Evolutionary conservation across 2,797 vertebrate species (phyloP), one percentile per base, ranked within the genome.

Genomic region (Syngnathus acus): DNA sequence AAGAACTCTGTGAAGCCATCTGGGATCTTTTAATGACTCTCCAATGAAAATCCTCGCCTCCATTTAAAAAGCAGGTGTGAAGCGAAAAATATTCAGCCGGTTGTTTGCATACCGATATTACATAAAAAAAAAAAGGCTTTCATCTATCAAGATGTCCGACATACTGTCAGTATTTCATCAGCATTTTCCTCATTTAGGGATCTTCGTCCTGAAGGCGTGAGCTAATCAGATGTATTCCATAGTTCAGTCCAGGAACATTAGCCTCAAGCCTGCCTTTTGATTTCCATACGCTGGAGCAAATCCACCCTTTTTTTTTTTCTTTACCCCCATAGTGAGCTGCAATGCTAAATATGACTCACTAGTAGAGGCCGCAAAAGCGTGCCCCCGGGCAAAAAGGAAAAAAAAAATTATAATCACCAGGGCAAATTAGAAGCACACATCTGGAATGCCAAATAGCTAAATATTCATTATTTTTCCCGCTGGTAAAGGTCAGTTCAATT

Each of bases 231-330:
- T 53, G 71, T 73, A 68, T 70, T 74, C 71, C 70, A 68, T 77
- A 72, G 76, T 76, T 79, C 77, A 82, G 59, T 69, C 57, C 65
- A 78, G 72, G 66, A 84, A 85, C 77, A 81, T 83, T 79, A n/a
- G 77, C 87, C 82, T 73, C 8, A 0, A 78, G 83, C 70, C 67
- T 47, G 57, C 57, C 55, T 73, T 64, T 67, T 82, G 72, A 86
- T 85, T 86, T 84, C 84, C 69, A 81, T 73, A 81, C 63, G 62
- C 60, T 71, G 16, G 45, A 68, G 72, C 76, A 66, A 72, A 37
- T 58, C 58, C 62, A 80, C 68, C 80, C 58, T 67, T 74, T 3
- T 73, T 3, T 37, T 26, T 17, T 58, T 58, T 37, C 26, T 32
- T 75, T 75, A 43, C 64, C 60, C 69, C 5, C 39, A 65, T 77